Evolutionary conservation across 2,797 vertebrate species (phyloP).

Genomic region (Borostomias antarcticus): DNA sequence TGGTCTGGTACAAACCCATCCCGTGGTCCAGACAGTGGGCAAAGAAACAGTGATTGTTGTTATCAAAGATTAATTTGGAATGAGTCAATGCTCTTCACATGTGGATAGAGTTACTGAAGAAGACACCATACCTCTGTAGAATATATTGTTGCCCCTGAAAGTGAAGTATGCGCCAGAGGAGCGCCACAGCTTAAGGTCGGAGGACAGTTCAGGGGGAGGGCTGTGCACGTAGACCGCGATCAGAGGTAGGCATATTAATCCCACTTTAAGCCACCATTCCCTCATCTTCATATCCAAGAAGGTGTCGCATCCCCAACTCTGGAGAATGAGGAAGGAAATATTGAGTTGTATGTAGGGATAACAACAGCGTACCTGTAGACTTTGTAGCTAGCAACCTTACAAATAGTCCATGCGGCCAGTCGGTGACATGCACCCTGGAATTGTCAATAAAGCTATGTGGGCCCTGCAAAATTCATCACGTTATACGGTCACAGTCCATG

Average conservation of each 20-base stretch:
- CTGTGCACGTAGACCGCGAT: conserved; percentile 91
- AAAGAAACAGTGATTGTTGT: too few species aligned
- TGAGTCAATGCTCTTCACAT: not conserved
- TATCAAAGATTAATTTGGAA: not conserved
- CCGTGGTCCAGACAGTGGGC: too few species aligned
- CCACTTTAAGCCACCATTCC: conserved; percentile 94
- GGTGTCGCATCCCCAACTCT: conserved; percentile 53
- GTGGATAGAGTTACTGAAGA: not conserved
- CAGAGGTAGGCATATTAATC: conserved; percentile 85
- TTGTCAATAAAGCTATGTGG: too few species aligned
- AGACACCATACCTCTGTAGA: conserved; percentile 85
- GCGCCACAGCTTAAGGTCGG: conserved; percentile 86
- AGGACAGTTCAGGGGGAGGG: conserved; percentile 87
- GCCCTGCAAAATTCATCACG: too few species aligned
- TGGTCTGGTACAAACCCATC: too few species aligned
- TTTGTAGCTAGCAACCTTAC: not conserved
- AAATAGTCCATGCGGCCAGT: too few species aligned
- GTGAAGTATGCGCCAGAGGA: conserved; percentile 79
- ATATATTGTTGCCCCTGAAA: conserved; percentile 84
- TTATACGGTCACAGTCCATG: too few species aligned
- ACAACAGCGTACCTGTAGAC: not conserved
- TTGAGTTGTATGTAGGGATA: too few species aligned
- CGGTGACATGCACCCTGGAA: too few species aligned
- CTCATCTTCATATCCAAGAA: conserved; percentile 76
- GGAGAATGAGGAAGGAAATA: not conserved